Evolutionary conservation across 2,888 invertebrate species (phyloP), one percentile per base, ranked within the genome.

Genomic region (Cosmopolites sordidus): DNA sequence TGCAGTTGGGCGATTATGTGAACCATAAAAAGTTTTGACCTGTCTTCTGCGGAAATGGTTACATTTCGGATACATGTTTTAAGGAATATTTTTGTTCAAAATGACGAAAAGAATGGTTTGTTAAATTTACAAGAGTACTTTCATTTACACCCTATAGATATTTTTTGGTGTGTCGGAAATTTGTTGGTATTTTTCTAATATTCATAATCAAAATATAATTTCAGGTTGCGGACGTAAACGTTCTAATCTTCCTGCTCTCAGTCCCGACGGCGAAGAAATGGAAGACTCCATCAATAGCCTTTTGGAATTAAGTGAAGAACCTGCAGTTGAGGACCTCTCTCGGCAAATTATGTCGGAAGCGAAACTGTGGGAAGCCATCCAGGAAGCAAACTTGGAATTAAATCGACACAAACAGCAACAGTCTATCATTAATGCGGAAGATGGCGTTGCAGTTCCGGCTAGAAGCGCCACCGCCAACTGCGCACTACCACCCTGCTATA

Each of bases 261-360:
- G 69, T 3, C 73, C 58, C 37, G 66, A 75, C 14, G 75, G 81
- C 33, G 74, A 80, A 11, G 75, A 77, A 70, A 62, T 78, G 18
- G 84, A 85, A 11, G 86, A 87, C 54, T 76, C 83, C 0, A 73
- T 87, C 30, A 81, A 80, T 47, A 80, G 84, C 18, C 73, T 87
- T 16, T 72, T 87, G 59, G 87, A 87, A 64, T 73, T 83, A 45
- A 83, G 83, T 43, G 83, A 84, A 12, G 82, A 84, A 64, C 83
- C 86, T 0, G 83, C 86, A 5, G 83, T 83, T 3, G 83, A 87
- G 64, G 87, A 89, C 63, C 77, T 88, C 0, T 86, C 86, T 60
- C 80, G 88, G 59, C 88, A 89, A 71, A 88, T 89, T 14, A 78
- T 89, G 69, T 86, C 87, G 0, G 87, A 88, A 73, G 88, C 88